Evolutionary conservation across 2,797 vertebrate genomes (phyloP).

Genomic region (Peromyscus eremicus): DNA sequence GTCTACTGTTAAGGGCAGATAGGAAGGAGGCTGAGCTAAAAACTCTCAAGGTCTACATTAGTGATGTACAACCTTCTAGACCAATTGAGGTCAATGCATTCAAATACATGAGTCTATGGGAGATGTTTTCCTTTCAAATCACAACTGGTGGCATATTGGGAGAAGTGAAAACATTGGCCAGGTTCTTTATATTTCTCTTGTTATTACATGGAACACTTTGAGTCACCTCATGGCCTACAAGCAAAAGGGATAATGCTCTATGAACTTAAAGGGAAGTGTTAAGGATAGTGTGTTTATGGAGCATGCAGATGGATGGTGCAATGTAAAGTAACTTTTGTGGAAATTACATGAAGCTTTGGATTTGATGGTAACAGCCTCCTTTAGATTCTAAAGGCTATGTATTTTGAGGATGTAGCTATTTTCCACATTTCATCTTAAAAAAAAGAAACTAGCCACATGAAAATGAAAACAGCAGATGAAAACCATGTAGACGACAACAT

Average conservation of each 20-base stretch:
- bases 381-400: background rate
- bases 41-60: background rate
- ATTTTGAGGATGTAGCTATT: slow-evolving; percentile 30
- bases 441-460: background rate
- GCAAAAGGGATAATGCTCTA: background rate
- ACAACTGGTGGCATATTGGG: background rate
- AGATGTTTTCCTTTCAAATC: background rate
- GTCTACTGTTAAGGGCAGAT: background rate
- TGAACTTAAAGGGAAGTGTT: background rate
- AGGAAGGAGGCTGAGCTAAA: background rate
- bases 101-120: background rate
- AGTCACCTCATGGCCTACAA: background rate
- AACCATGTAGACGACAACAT: background rate
- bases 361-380: background rate
- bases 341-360: slow-evolving; percentile 36
- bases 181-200: background rate
- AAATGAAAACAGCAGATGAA: background rate
- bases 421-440: background rate
- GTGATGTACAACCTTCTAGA: background rate
- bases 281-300: slow-evolving; percentile 9
- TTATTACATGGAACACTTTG: background rate
- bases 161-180: background rate
- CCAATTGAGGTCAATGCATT: too few species aligned
- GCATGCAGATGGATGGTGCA: background rate
- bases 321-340: background rate